Evolutionary conservation across 2,888 invertebrate species (phyloP), one percentile per base, ranked within the genome.

Genomic region (Chrysotoxum bicinctum): DNA sequence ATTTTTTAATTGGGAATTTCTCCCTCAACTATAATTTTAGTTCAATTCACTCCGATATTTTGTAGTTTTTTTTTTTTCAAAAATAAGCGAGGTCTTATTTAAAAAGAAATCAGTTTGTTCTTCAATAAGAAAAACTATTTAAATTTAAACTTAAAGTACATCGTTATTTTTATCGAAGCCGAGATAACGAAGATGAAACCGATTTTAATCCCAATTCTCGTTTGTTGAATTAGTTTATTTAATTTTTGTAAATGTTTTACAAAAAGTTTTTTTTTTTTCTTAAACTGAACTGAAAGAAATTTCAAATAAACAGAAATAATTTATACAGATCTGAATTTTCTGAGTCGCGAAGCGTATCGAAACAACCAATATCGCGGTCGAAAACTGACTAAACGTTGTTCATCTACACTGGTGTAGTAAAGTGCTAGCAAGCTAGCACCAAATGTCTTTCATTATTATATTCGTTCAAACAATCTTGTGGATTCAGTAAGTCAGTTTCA

Each of bases 281-380:
- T 37, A 40, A 62, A 62, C 48, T 73, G 43, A 62, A 62, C 48
- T 73, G 43, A 62, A 73, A 32, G 1, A 83, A 69, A 50, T 48
- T 26, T 10, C 43, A 48, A 10, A 56, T 56, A 72, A 75, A 68
- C 60, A 43, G 48, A 72, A 72, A 69, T 30, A 26, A 40, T 30
- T 21, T 58, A 48, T 54, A n/a, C n/a, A 21, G 45, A 21, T 73
- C 69, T 72, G 73, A 72, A 69, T 69, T 60, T 64, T 75, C 72
- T 79, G 12, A 73, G 56, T 50, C 85, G 76, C 81, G 76, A 77
- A 81, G 62, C 81, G 76, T 85, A 80, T 76, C 81, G 72, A 82
- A 84, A 76, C 84, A 85, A 76, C 70, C 69, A 69, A 77, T 81
- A 86, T 74, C 86, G 81, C 86, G 86, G 86, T 86, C 82, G 86